A percentile compares a stretch with the other conserved stretches of the same genome.
phyloP scores from a whole-genome alignment of 2,797 vertebrate species.

The Periparus ater region DNA sequence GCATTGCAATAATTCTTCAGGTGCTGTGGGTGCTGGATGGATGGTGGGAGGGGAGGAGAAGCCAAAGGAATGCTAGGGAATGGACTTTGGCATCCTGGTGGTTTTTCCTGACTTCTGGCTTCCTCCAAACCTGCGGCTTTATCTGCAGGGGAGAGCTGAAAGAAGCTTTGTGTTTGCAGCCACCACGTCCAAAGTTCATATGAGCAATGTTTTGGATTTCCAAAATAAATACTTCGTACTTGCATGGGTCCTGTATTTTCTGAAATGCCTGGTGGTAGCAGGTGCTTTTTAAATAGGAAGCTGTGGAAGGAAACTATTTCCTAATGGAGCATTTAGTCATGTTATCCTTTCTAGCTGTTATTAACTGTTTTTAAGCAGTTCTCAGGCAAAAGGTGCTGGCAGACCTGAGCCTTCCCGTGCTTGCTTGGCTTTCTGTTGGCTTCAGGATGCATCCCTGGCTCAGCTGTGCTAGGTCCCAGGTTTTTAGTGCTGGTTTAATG shows the following conservation, averaged over 20 bases:
- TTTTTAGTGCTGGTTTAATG: not conserved
- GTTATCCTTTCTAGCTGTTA: not conserved
- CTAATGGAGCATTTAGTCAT: not conserved
- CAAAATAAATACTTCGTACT: not conserved
- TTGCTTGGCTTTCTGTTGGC: not conserved
- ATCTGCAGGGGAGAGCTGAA: not conserved
- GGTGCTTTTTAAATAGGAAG: not conserved
- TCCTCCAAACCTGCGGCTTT: not conserved
- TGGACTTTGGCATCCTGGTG: rapidly evolving
- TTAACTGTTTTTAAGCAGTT: not conserved
- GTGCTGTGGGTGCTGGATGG: not conserved
- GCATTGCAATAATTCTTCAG: not conserved
- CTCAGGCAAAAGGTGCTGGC: not conserved
- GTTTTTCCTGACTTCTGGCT: not conserved
- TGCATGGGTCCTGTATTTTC: rapidly evolving
- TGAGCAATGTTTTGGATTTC: not conserved
- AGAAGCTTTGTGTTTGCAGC: not conserved
- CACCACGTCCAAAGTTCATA: not conserved
- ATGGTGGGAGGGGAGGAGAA: not conserved
- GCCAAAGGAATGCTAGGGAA: rapidly evolving
- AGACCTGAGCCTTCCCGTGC: not conserved
- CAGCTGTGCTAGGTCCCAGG: not conserved
- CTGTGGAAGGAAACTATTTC: not conserved
- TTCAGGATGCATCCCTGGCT: not conserved
- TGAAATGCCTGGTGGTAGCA: not conserved